Evolutionary conservation across 1,140 invertebrate genomes (phyloP).

Genomic region (Lasioglossum albipes): DNA sequence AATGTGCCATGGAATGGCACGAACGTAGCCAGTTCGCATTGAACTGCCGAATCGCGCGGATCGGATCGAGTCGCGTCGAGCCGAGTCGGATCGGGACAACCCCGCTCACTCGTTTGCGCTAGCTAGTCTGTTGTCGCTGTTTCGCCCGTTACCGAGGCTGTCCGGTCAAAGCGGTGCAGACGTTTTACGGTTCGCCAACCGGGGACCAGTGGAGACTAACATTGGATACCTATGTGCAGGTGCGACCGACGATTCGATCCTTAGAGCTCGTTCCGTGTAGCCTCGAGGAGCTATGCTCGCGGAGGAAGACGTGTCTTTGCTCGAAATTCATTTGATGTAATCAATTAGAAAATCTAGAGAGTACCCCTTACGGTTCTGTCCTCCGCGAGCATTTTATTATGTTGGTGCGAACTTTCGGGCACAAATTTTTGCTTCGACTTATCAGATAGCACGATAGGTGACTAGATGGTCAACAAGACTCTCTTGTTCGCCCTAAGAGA

Average conservation of each 20-base stretch:
- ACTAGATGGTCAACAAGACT: too few relatives aligned
- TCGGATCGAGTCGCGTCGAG: slow-evolving; percentile 7
- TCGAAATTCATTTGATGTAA: too few relatives aligned
- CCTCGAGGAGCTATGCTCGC: too few relatives aligned
- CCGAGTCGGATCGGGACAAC: neutral
- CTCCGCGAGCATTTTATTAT: too few relatives aligned
- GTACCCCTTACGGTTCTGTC: too few relatives aligned
- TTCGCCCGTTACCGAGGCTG: neutral
- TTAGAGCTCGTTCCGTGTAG: neutral
- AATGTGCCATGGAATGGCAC: slow-evolving; percentile 60
- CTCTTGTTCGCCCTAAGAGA: too few relatives aligned
- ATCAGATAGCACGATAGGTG: too few relatives aligned
- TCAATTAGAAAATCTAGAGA: too few relatives aligned
- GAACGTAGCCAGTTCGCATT: slow-evolving; percentile 63
- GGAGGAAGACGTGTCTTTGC: too few relatives aligned
- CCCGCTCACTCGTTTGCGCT: neutral
- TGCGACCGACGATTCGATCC: slow-evolving; percentile 22
- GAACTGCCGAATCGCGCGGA: slow-evolving; percentile 64
- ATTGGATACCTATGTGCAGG: slow-evolving; percentile 64
- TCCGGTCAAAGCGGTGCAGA: neutral
- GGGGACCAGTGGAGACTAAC: slow-evolving; percentile 28
- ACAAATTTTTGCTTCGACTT: too few relatives aligned
- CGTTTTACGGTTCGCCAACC: slow-evolving; percentile 3
- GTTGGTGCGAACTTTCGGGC: too few relatives aligned
- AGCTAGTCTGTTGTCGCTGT: neutral